These are phyloP conservation scores for Craterocephalus amniculus DNA, from an alignment of 2,797 vertebrate genomes.

Conservation along the genomic window DNA sequence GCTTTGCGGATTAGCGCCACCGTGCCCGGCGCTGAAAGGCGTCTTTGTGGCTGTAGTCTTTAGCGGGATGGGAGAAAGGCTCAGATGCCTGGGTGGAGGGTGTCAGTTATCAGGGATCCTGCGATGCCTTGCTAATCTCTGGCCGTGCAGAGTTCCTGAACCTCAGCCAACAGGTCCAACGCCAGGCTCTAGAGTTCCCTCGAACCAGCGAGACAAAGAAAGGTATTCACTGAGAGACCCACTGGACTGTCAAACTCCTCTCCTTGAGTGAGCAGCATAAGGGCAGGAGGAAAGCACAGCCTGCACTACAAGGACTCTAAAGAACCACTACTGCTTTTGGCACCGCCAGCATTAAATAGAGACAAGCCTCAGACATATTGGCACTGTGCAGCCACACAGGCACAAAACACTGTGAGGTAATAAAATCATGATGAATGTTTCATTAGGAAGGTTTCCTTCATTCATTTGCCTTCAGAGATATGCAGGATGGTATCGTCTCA, in stretches of 20 bases:
- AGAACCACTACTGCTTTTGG: slow-evolving; percentile 30
- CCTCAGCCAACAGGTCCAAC: slow-evolving; percentile 71
- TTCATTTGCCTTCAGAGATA: slow-evolving; percentile 8
- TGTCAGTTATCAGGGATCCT: slow-evolving; percentile 84
- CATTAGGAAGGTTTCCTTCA: slow-evolving; percentile 9
- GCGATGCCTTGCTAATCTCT: slow-evolving; percentile 84
- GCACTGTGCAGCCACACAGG: slow-evolving; percentile 17
- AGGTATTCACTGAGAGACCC: slow-evolving; percentile 76
- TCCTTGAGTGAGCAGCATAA: slow-evolving; percentile 65
- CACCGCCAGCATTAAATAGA: slow-evolving; percentile 21
- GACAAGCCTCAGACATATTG: slow-evolving; percentile 36
- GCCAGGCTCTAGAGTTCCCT: slow-evolving; percentile 74
- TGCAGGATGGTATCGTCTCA: not conserved
- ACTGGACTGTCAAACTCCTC: slow-evolving; percentile 68
- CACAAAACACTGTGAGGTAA: slow-evolving; percentile 23
- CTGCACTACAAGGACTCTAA: slow-evolving; percentile 40
- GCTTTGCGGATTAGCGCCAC: slow-evolving; percentile 80
- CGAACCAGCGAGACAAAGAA: slow-evolving; percentile 75
- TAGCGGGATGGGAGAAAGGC: slow-evolving; percentile 72
- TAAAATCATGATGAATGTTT: slow-evolving; percentile 30
- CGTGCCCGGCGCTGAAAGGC: slow-evolving; percentile 73
- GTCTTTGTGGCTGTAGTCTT: slow-evolving; percentile 79
- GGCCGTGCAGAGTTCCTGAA: slow-evolving; percentile 81
- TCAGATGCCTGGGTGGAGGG: slow-evolving; percentile 76
- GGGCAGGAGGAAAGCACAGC: slow-evolving; percentile 42